A percentile compares a stretch with the other conserved stretches of the same genome.
Evolutionary conservation across 2,113 vertebrate genomes (phyloP).

Genomic region (Plotosus lineatus): DNA sequence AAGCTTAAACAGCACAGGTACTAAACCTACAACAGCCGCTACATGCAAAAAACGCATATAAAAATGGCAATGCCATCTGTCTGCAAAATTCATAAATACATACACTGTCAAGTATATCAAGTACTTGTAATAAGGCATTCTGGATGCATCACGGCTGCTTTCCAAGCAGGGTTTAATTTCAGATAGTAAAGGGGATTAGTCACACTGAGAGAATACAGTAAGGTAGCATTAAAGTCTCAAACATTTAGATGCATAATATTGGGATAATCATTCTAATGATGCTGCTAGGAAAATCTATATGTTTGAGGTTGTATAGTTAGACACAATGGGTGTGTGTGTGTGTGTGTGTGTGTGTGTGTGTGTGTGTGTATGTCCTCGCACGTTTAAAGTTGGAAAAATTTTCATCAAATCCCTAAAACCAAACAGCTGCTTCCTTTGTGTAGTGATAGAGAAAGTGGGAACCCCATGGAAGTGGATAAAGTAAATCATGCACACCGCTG

Average conservation of each 20-base stretch:
- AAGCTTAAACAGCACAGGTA: slow-evolving; percentile 35
- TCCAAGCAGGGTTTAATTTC: slow-evolving; percentile 16
- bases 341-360: too few relatives aligned
- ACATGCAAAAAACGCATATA: slow-evolving; percentile 5
- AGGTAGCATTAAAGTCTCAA: slow-evolving; percentile 11
- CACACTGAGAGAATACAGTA: slow-evolving; percentile 13
- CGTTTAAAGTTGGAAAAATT: not conserved
- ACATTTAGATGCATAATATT: slow-evolving; percentile 3
- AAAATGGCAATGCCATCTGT: not conserved
- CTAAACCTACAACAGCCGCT: slow-evolving; percentile 18
- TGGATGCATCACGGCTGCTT: slow-evolving; percentile 8
- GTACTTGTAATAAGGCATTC: slow-evolving; percentile 8
- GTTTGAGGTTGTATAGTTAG: not conserved
- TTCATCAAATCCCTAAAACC: not conserved
- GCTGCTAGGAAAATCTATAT: not conserved
- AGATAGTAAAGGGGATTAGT: slow-evolving; percentile 31
- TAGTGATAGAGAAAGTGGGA: not conserved
- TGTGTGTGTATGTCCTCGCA: too few relatives aligned
- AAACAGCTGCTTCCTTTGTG: not conserved
- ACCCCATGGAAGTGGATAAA: not conserved
- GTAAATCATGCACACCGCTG: not conserved
- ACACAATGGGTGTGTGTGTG: not conserved
- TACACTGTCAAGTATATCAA: not conserved
- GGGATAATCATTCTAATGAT: not conserved
- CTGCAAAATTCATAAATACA: not conserved